These are phyloP conservation scores for Siniperca knerii DNA, from an alignment of 2,113 vertebrate species.

Conservation along the genomic window DNA sequence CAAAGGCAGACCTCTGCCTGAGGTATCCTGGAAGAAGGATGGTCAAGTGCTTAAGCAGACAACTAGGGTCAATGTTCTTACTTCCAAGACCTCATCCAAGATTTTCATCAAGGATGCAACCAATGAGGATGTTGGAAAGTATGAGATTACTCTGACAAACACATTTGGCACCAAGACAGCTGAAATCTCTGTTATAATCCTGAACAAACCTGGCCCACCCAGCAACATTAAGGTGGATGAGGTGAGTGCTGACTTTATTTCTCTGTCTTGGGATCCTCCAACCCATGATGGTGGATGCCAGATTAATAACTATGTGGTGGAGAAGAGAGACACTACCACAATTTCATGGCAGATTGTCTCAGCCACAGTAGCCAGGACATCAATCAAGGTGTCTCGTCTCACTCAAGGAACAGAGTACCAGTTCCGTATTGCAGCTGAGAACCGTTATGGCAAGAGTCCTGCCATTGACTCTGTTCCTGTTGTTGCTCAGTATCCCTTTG, in stretches of 20 bases:
- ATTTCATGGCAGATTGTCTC: constrained; percentile 95
- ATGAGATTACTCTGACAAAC: constrained; percentile 92
- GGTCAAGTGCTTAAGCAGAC: constrained; percentile 92
- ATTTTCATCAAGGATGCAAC: constrained; percentile 93
- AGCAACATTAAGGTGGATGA: constrained; percentile 92
- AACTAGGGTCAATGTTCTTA: constrained; percentile 94
- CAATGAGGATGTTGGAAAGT: constrained; percentile 94
- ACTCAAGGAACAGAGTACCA: constrained; percentile 95
- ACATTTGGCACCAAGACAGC: constrained; percentile 87
- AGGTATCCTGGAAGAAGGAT: constrained; percentile 93
- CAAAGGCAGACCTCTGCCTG: constrained; percentile 92
- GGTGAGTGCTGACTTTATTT: constrained; percentile 93
- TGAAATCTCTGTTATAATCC: constrained; percentile 90
- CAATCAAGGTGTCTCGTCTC: constrained; percentile 92
- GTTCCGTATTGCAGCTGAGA: constrained; percentile 97
- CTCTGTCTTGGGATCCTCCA: constrained; percentile 95
- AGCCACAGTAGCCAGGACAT: constrained; percentile 96
- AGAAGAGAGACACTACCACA: constrained; percentile 97
- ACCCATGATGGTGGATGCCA: constrained; percentile 97
- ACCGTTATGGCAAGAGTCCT: constrained; percentile 95
- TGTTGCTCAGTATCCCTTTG: constrained; percentile 96
- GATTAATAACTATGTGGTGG: constrained; percentile 98
- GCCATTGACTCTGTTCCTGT: constrained; percentile 88
- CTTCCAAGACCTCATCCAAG: constrained; percentile 90
- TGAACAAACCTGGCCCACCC: constrained; percentile 95